These are phyloP conservation scores for Synanceia verrucosa DNA, from an alignment of 2,797 vertebrate genomes.

Conservation along the genomic window DNA sequence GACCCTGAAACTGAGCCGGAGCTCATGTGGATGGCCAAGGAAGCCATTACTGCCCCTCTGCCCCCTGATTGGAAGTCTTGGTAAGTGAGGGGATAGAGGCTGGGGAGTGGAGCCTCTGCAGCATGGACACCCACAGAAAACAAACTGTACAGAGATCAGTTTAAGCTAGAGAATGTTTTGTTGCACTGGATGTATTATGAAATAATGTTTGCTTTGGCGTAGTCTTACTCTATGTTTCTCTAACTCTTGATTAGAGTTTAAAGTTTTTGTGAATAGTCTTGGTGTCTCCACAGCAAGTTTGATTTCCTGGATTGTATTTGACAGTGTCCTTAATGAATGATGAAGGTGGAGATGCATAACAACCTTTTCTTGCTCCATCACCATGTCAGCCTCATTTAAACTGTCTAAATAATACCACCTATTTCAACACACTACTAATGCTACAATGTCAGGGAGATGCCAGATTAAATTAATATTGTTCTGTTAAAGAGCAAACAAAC, in stretches of 20 bases:
- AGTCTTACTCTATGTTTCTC: not conserved
- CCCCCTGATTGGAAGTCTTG: conserved; percentile 92
- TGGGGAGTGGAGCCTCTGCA: not conserved
- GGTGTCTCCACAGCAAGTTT: not conserved
- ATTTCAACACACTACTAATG: not conserved
- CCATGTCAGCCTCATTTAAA: conserved; percentile 1
- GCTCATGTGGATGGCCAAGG: conserved; percentile 92
- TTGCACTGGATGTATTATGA: not conserved
- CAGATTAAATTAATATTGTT: too few species aligned
- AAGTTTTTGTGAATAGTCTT: not conserved
- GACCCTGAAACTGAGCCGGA: conserved; percentile 89
- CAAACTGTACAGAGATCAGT: not conserved
- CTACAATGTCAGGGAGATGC: not conserved
- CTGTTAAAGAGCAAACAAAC: too few species aligned
- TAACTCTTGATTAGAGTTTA: not conserved
- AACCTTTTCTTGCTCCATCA: not conserved
- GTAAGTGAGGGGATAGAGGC: conserved; percentile 73
- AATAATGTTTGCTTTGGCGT: not conserved
- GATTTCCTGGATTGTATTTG: not conserved
- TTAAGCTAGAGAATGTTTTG: not conserved
- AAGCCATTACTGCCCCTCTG: conserved; percentile 89
- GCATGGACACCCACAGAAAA: not conserved
- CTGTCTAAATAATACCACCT: not conserved
- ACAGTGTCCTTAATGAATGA: not conserved
- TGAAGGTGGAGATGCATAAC: not conserved